Evolutionary conservation across 2,113 vertebrate species (phyloP), one percentile per base, ranked within the genome.

Genomic region (Sander vitreus): DNA sequence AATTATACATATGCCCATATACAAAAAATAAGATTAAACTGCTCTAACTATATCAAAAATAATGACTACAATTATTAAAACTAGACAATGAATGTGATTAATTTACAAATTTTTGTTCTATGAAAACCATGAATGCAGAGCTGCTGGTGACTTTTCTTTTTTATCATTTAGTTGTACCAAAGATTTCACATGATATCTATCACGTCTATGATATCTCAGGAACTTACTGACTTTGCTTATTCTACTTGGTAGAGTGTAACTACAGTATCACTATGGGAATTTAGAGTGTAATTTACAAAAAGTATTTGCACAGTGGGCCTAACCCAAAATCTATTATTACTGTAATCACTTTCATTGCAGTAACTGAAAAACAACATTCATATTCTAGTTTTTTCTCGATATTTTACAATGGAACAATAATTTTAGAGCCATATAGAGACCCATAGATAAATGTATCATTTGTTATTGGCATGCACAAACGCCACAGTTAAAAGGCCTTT

Each of bases 21-120:
- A 43, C 18, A 48, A 12, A 12, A 15, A 2, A n/a, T 3, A 48
- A 57, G 33, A 73, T 66, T 58, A 76, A 60, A 67, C 8, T 23
- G 27, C 51, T 25, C 12, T 69, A 68, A 47, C 21, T 45, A 39
- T 65, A 55, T 69, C n/a, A 58, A 69, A 58, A 60, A 69, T 0
- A 50, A 65, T n/a, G 65, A 53, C 6, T 62, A 16, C 23, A 75
- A 39, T 25, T 0, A n/a, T 10, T 23, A 10, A 21, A 59, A 51
- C 14, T 39, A 71, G 12, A 59, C 5, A 45, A 45, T 3, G 3
- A 2, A 1, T n/a, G 23, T 11, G 0, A 10, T n/a, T 23, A 8
- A 45, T 53, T 30, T 18, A 6, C 6, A 59, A 62, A 39, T 13
- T 5, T 1, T 18, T 81, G n/a, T 30, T 6, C 15, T 1, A 30